A percentile compares a stretch with the other conserved stretches of the same genome.
These are phyloP conservation scores for Drosophila eugracilis DNA, from an alignment of 1,140 invertebrate genomes.

Conservation along the genomic window DNA sequence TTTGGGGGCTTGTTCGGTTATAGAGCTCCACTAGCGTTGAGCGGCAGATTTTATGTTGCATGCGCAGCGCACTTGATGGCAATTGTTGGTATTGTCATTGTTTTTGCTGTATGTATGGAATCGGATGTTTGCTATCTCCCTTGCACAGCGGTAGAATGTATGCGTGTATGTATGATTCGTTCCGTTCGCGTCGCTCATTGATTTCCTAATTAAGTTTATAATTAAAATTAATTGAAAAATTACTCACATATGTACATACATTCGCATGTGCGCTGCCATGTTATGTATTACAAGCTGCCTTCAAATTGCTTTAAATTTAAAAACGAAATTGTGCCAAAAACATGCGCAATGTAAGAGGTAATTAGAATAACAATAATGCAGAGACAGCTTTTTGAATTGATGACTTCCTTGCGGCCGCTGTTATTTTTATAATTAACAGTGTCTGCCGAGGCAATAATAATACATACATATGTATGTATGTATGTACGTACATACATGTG, in stretches of 20 bases:
- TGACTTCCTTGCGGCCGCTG: constrained; percentile 63
- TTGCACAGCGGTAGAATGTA: constrained; percentile 49
- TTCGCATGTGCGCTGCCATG: constrained; percentile 24
- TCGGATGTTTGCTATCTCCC: constrained; percentile 36
- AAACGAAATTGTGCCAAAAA: constrained; percentile 73
- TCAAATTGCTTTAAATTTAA: constrained; percentile 62
- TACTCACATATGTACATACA: constrained; percentile 74
- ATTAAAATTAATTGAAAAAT: constrained; percentile 85
- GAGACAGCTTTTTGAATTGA: constrained; percentile 65
- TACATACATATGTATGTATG: too few relatives aligned
- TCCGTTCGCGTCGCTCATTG: constrained; percentile 74
- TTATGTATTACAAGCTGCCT: constrained; percentile 52
- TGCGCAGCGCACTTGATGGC: constrained; percentile 67
- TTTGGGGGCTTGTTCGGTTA: constrained; percentile 37
- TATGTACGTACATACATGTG: too few relatives aligned
- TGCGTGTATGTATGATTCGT: constrained; percentile 69
- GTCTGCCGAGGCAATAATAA: constrained; percentile 69
- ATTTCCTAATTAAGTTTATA: constrained; percentile 85
- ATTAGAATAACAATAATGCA: constrained; percentile 63
- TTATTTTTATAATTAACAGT: constrained; percentile 73
- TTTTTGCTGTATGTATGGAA: constrained; percentile 57
- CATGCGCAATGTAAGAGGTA: constrained; percentile 47
- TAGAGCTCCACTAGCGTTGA: constrained; percentile 16
- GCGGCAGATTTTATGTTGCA: constrained; percentile 52
- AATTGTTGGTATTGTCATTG: constrained; percentile 69